A percentile compares a stretch with the other conserved stretches of the same genome.
Evolutionary conservation across 2,797 vertebrate genomes (phyloP).

Genomic region (Acipenser oxyrinchus): DNA sequence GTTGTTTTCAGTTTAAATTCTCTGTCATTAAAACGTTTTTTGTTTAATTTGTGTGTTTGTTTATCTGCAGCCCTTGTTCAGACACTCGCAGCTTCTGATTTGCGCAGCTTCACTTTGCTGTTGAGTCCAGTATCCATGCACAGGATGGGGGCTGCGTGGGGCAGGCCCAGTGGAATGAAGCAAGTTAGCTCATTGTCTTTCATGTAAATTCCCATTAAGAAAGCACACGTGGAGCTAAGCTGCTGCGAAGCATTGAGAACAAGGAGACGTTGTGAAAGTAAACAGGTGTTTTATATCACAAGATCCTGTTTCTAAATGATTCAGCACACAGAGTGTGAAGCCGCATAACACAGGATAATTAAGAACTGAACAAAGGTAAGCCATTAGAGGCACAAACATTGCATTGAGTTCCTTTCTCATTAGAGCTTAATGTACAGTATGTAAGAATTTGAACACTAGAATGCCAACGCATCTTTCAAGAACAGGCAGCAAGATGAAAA

Average conservation of each 20-base stretch:
- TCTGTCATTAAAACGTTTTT: too few relatives aligned
- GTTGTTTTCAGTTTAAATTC: too few relatives aligned
- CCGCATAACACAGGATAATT: slow-evolving; percentile 31
- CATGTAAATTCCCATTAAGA: too few relatives aligned
- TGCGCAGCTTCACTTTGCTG: too few relatives aligned
- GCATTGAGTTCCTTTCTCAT: slow-evolving; percentile 13
- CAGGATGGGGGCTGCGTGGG: too few relatives aligned
- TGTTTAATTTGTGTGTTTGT: too few relatives aligned
- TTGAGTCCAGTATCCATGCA: too few relatives aligned
- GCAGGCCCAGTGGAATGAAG: too few relatives aligned
- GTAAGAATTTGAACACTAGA: slow-evolving; percentile 14
- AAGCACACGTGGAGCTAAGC: too few relatives aligned
- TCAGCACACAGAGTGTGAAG: slow-evolving; percentile 22
- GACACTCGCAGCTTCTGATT: too few relatives aligned
- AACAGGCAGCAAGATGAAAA: slow-evolving; percentile 26
- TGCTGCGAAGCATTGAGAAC: slow-evolving; percentile 24
- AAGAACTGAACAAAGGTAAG: slow-evolving; percentile 26
- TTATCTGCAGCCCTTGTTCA: too few relatives aligned
- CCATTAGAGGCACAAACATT: not conserved
- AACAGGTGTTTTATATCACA: slow-evolving; percentile 35
- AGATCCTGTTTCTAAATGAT: slow-evolving; percentile 19
- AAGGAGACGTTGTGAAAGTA: slow-evolving; percentile 28
- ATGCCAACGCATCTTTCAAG: slow-evolving; percentile 38
- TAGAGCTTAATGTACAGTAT: slow-evolving; percentile 20
- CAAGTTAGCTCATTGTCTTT: too few relatives aligned